Conservation (phyloP, 1,140 invertebrate genomes). For the Magallana angulata region DNA sequence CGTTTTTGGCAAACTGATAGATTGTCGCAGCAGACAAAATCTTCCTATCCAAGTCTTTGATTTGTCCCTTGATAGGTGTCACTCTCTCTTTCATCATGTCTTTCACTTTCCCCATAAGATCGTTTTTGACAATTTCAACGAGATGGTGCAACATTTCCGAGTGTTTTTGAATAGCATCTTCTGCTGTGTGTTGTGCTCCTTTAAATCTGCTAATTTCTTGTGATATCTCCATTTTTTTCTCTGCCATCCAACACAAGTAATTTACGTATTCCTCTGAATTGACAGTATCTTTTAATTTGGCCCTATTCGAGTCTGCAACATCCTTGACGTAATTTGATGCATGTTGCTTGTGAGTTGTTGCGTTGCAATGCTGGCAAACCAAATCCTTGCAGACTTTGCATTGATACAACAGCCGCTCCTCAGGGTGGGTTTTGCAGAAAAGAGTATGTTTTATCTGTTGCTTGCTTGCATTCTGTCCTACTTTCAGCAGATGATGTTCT, state of each 20-base stretch:
- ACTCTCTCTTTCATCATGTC: conserved; percentile 18
- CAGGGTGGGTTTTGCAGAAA: conserved; percentile 51
- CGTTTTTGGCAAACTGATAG: conserved; percentile 39
- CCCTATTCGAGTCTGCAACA: conserved; percentile 22
- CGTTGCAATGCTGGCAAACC: conserved; percentile 56
- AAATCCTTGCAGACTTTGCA: conserved; percentile 52
- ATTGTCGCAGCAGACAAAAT: conserved; percentile 48
- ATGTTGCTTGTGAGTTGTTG: conserved; percentile 53
- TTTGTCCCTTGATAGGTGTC: conserved; percentile 43
- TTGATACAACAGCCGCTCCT: conserved; percentile 49
- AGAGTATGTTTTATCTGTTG: conserved; percentile 40
- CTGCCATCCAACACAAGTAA: conserved; percentile 54
- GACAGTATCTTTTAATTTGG: neutral
- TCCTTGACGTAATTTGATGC: conserved; percentile 47
- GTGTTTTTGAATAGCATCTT: conserved; percentile 40
- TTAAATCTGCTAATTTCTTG: conserved; percentile 42
- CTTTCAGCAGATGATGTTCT: conserved; percentile 50
- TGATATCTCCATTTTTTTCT: conserved; percentile 41
- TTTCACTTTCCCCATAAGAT: conserved; percentile 27
- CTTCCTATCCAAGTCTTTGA: conserved; percentile 41
- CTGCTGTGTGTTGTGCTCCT: conserved; percentile 29
- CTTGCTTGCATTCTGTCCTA: conserved; percentile 1
- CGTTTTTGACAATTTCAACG: conserved; percentile 34
- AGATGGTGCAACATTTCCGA: conserved; percentile 36
- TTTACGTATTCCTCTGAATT: conserved; percentile 45